Evolutionary conservation across 2,797 vertebrate genomes (phyloP).

Genomic region (Chelidonichthys spinosus): DNA sequence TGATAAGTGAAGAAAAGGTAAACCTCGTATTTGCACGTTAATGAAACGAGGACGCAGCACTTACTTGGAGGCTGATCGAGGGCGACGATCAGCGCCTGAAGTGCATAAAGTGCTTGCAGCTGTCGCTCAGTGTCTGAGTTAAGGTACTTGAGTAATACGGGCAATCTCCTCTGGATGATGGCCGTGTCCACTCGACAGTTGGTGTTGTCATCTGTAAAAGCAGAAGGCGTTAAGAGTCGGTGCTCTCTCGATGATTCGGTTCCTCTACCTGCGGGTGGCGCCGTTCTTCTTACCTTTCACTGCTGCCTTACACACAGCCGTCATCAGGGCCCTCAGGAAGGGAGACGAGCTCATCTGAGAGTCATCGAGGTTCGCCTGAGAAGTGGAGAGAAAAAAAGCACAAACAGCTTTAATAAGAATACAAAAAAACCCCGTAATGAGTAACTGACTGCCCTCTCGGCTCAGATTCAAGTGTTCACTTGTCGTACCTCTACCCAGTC

Average conservation of each 20-base stretch:
- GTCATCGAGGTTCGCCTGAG: slow-evolving; percentile 95
- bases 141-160: slow-evolving; percentile 98
- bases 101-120: slow-evolving; percentile 99
- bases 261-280: slow-evolving; percentile 19
- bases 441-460: too few relatives aligned
- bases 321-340: slow-evolving; percentile 99
- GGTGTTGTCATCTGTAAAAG: slow-evolving; percentile 88
- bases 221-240: slow-evolving; percentile 42
- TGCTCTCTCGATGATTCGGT: neutral
- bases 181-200: slow-evolving; percentile 94
- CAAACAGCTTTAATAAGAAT: neutral
- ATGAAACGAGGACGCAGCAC: slow-evolving; percentile 65
- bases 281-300: slow-evolving; percentile 90
- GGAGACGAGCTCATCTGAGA: slow-evolving; percentile 95
- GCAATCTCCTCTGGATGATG: slow-evolving; percentile 95
- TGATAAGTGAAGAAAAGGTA: neutral
- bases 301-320: slow-evolving; percentile 97
- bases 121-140: slow-evolving; percentile 98
- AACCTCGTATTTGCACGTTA: too few relatives aligned
- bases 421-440: neutral
- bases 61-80: slow-evolving; percentile 99
- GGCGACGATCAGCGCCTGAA: slow-evolving; percentile 96
- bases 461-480: neutral
- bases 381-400: slow-evolving; percentile 42
- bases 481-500: slow-evolving; percentile 97